Conservation (phyloP, 92 coral and sea anemone species). For the Palythoa grandis region DNA sequence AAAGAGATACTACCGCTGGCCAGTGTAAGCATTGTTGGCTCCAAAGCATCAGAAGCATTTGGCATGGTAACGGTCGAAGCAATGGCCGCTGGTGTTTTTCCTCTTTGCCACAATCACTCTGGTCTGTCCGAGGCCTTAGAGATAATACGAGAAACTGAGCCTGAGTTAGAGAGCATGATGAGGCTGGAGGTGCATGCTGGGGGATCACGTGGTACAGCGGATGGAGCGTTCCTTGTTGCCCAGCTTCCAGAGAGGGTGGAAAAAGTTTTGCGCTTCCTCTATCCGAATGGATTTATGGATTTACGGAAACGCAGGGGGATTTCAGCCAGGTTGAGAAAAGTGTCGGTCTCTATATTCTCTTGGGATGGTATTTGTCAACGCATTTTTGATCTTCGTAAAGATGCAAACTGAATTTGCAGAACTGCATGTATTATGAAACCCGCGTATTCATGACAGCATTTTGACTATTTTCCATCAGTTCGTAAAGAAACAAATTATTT, state of each 20-base stretch:
- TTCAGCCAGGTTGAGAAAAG: slow-evolving; percentile 70
- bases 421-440: too few relatives aligned
- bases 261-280: slow-evolving; percentile 64
- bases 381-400: slow-evolving; percentile 60
- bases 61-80: slow-evolving; percentile 93
- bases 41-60: slow-evolving; percentile 86
- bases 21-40: slow-evolving; percentile 68
- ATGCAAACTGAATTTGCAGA: not conserved
- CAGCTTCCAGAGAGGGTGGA: slow-evolving; percentile 75
- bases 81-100: slow-evolving; percentile 88
- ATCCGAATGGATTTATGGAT: slow-evolving; percentile 74
- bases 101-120: slow-evolving; percentile 80
- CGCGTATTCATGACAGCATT: not conserved
- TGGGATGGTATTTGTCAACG: slow-evolving; percentile 81
- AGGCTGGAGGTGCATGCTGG: slow-evolving; percentile 77
- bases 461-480: not conserved
- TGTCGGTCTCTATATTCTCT: slow-evolving; percentile 81
- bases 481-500: not conserved
- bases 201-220: slow-evolving; percentile 81
- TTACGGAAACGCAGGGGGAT: slow-evolving; percentile 65
- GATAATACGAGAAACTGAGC: slow-evolving; percentile 70
- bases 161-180: slow-evolving; percentile 77
- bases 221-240: slow-evolving; percentile 76
- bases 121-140: slow-evolving; percentile 80
- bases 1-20: slow-evolving; percentile 82